phyloP scores from a whole-genome alignment of 2,797 vertebrate genomes.

The Iguana delicatissima region DNA sequence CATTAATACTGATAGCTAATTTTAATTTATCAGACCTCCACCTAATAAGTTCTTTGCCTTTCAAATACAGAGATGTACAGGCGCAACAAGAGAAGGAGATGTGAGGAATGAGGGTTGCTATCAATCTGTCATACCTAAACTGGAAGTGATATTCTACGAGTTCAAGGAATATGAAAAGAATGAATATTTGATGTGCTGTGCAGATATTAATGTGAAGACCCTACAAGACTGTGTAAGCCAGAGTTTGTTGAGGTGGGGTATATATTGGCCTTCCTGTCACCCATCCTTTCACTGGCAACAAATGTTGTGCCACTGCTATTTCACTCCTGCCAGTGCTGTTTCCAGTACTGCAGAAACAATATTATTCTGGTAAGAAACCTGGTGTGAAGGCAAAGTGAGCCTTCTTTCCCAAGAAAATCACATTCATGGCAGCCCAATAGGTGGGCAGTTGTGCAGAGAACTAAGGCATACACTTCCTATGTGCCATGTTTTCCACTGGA shows the following conservation, averaged over 20 bases:
- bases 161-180: background rate
- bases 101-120: background rate
- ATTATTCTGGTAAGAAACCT: background rate
- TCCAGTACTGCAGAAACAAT: background rate
- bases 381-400: background rate
- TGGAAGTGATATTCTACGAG: slow-evolving; percentile 2
- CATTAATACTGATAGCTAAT: slow-evolving; percentile 48
- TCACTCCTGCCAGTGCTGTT: background rate
- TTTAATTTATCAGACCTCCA: slow-evolving; percentile 43
- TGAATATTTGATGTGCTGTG: background rate
- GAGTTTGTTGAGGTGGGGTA: background rate
- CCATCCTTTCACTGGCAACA: background rate
- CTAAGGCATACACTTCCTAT: background rate
- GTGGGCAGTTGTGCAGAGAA: background rate
- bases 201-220: background rate
- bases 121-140: slow-evolving; percentile 15
- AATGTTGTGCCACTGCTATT: background rate
- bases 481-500: background rate
- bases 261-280: background rate
- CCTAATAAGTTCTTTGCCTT: slow-evolving; percentile 31
- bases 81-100: slow-evolving; percentile 14
- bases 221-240: background rate
- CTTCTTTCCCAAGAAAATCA: background rate
- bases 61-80: slow-evolving; percentile 37
- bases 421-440: background rate